Conservation (phyloP, 2,888 invertebrate genomes). For the Pterobdella sp. region DNA sequence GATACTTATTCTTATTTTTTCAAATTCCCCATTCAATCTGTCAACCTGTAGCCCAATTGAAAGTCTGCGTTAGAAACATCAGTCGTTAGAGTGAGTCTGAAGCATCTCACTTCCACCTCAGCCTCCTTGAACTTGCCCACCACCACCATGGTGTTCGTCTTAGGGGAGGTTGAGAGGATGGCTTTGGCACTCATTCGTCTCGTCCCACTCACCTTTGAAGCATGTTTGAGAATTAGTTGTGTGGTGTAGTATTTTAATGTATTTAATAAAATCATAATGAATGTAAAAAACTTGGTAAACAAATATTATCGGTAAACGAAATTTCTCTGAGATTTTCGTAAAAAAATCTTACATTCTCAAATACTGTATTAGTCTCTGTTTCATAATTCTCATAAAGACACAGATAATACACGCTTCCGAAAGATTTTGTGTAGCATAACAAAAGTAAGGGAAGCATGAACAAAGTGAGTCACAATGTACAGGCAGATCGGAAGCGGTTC, state of each 20-base stretch:
- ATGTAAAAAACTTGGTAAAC: too few species aligned
- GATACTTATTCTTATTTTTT: too few species aligned
- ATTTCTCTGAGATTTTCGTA: too few species aligned
- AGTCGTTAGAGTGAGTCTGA: conserved; percentile 65
- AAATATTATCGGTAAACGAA: too few species aligned
- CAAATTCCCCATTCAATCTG: too few species aligned
- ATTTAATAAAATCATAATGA: not conserved
- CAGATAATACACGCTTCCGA: too few species aligned
- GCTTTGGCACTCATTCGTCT: conserved; percentile 69
- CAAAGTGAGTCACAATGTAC: too few species aligned
- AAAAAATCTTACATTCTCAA: too few species aligned
- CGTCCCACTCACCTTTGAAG: conserved; percentile 64
- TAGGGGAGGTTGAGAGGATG: conserved; percentile 70
- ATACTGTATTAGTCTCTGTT: too few species aligned
- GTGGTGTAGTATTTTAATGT: not conserved
- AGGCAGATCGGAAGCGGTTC: too few species aligned
- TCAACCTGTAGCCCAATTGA: conserved; percentile 74
- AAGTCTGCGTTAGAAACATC: conserved; percentile 77
- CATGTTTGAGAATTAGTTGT: not conserved
- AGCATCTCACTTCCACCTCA: conserved; percentile 40
- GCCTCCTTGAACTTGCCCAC: conserved; percentile 65
- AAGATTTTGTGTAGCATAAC: not conserved
- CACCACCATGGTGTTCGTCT: conserved; percentile 66
- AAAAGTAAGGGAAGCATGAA: not conserved
- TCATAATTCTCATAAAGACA: too few species aligned